Evolutionary conservation across 2,113 vertebrate genomes (phyloP).

Genomic region (Dipodomys spectabilis): DNA sequence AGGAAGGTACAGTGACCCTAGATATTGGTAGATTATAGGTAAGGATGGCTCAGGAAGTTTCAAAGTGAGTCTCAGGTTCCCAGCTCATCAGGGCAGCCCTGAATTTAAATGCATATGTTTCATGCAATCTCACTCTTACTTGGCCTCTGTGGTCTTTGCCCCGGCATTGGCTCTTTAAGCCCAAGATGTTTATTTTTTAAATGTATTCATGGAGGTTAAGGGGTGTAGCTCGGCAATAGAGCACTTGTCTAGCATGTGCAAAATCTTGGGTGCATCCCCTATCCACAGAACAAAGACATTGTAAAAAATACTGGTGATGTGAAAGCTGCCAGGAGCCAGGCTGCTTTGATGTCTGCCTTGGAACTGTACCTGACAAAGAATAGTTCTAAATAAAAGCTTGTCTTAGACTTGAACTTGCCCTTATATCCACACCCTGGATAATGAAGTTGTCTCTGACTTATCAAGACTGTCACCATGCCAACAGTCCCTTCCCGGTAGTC

Average conservation of each 20-base stretch:
- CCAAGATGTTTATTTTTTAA: neutral
- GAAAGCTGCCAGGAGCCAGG: neutral
- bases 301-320: neutral
- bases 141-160: neutral
- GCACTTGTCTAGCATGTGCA: too few species aligned
- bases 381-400: neutral
- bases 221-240: neutral
- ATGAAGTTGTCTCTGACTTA: accelerated
- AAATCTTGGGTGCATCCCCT: neutral
- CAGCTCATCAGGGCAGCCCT: neutral
- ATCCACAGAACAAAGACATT: too few species aligned
- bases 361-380: too few species aligned
- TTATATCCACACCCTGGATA: too few species aligned
- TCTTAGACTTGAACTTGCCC: neutral
- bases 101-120: neutral
- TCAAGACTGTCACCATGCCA: neutral
- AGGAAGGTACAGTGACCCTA: accelerated
- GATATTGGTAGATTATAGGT: neutral
- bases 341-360: too few species aligned
- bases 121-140: accelerated
- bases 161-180: neutral
- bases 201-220: neutral
- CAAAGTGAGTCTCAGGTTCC: neutral
- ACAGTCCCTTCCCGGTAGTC: accelerated
- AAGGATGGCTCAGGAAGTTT: neutral